Base-by-base conservation (phyloP, 2,113 vertebrate species). In the Coreoperca whiteheadi region DNA sequence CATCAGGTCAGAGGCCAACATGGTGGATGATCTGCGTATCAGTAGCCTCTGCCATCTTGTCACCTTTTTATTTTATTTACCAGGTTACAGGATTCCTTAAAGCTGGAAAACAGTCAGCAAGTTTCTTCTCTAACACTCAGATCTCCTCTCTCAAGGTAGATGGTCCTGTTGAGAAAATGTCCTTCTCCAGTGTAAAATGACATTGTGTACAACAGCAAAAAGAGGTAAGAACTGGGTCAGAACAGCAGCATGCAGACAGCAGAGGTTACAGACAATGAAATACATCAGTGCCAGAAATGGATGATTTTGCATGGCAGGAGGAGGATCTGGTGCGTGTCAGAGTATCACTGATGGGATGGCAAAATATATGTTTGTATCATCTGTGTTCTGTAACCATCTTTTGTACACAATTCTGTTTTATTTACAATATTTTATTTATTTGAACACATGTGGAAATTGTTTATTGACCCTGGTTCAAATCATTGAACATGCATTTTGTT, bases 171-270 rank as follows among this genome's bases (percentile, higher is more conserved):
- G 20, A 74, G 12, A 32, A 32, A 48, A 39, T 6, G 11, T 34
- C 21, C 15, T 14, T 20, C n/a, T 59, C 8, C 2, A 8, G 57
- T 56, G 30, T 23, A 73, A 66, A 16, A 34, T 69, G 1, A 43
- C 25, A 46, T 6, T 10, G 6, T 30, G 23, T 37, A 9, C 14
- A 41, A 16, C 0, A 50, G 20, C 25, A 15, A 48, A 37, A 23
- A 75, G 48, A 56, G 48, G 37, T 41, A 21, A 34, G 41, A 57
- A 50, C 7, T 54, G 20, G 37, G 30, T 68, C 79, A 74, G 63
- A 59, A 25, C 53, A 64, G 21, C 34, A 71, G 32, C 56, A 32
- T n/a, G 5, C 18, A 41, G 21, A 51, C 15, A 46, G 21, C 34
- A 54, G 50, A 48, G 21, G 21, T 63, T 25, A 28, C 3, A 2